Percentiles rank a stretch among this genome's conserved stretches.
Conservation (phyloP, 1,140 invertebrate genomes). For the Bombus breviceps region DNA sequence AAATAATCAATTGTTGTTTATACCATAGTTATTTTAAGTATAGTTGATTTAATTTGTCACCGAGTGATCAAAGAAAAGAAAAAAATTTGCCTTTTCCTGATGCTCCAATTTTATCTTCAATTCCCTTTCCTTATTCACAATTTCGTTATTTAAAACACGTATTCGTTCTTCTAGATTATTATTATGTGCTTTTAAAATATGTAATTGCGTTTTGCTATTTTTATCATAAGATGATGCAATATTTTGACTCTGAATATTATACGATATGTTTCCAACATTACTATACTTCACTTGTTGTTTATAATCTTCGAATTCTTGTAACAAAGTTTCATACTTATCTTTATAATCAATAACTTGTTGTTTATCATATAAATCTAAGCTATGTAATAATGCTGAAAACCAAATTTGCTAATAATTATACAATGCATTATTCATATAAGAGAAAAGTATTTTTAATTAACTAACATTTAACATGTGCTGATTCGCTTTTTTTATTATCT, state of each 20-base stretch:
- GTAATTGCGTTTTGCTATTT: constrained; percentile 78
- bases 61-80: background rate
- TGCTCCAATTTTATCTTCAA: constrained; percentile 83
- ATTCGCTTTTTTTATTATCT: constrained; percentile 73
- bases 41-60: background rate
- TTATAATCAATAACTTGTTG: constrained; percentile 77
- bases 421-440: background rate
- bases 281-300: constrained; percentile 79
- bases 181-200: constrained; percentile 84
- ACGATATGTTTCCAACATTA: constrained; percentile 63
- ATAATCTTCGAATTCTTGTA: constrained; percentile 81
- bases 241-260: constrained; percentile 79
- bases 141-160: constrained; percentile 85
- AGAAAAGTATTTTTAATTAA: constrained; percentile 10
- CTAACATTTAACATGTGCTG: constrained; percentile 75
- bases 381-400: constrained; percentile 73
- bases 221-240: constrained; percentile 65
- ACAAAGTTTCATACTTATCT: constrained; percentile 81
- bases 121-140: constrained; percentile 84
- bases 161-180: constrained; percentile 86
- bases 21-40: background rate
- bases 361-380: constrained; percentile 69
- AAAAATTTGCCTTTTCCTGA: constrained; percentile 75
- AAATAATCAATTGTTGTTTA: constrained; percentile 2
- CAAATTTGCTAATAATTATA: constrained; percentile 25